phyloP scores from a whole-genome alignment of 2,797 vertebrate species.

The Loris lydekkerianus region DNA sequence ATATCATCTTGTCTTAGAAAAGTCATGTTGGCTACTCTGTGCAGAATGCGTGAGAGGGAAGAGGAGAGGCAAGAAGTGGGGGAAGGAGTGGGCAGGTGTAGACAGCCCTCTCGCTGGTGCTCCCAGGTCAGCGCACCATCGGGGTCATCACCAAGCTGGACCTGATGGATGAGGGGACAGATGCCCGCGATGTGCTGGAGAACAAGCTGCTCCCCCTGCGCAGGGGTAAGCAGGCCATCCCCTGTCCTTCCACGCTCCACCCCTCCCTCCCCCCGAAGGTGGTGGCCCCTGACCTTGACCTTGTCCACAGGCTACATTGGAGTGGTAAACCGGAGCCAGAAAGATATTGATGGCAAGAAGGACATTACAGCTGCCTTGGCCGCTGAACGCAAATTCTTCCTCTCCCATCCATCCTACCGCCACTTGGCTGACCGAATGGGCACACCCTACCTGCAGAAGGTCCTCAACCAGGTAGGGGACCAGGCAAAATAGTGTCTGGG shows the following conservation, averaged over 20 bases:
- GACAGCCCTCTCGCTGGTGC: neutral
- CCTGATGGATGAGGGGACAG: slow-evolving; percentile 95
- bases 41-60: neutral
- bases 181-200: slow-evolving; percentile 93
- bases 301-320: slow-evolving; percentile 94
- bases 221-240: slow-evolving; percentile 88
- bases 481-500: neutral
- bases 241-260: neutral
- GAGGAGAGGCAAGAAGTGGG: neutral
- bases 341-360: slow-evolving; percentile 98
- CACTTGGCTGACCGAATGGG: slow-evolving; percentile 99
- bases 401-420: slow-evolving; percentile 96
- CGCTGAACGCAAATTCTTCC: slow-evolving; percentile 98
- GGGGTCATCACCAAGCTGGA: slow-evolving; percentile 96
- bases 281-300: slow-evolving; percentile 55
- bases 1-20: neutral
- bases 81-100: accelerated
- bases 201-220: slow-evolving; percentile 94
- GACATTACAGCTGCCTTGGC: slow-evolving; percentile 96
- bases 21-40: neutral
- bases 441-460: slow-evolving; percentile 97
- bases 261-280: neutral
- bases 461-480: slow-evolving; percentile 95
- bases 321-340: slow-evolving; percentile 99
- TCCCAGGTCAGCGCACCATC: slow-evolving; percentile 91